Evolutionary conservation across 2,888 invertebrate genomes (phyloP).

Genomic region (Drosophila sordidapex): DNA sequence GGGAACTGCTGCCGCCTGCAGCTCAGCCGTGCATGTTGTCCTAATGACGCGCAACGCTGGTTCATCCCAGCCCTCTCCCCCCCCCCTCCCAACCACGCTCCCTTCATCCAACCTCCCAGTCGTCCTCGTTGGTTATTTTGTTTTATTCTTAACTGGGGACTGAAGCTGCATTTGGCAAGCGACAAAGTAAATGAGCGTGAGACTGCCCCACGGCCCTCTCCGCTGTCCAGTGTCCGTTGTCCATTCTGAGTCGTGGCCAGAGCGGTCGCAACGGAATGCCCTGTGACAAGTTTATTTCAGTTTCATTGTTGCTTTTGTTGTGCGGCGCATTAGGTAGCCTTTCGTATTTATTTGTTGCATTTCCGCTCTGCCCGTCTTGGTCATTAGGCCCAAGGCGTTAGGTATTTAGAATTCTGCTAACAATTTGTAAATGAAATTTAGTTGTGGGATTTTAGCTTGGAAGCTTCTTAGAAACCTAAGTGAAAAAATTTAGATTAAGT

Average conservation of each 20-base stretch:
- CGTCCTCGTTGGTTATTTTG: conserved; percentile 41
- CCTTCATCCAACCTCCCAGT: neutral
- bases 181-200: conserved; percentile 66
- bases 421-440: conserved; percentile 48
- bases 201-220: conserved; percentile 34
- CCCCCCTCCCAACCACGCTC: neutral
- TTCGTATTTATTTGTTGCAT: conserved; percentile 72
- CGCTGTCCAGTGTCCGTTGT: conserved; percentile 11
- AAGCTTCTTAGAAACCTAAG: neutral
- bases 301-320: conserved; percentile 33
- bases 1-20: conserved; percentile 33
- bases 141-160: conserved; percentile 35
- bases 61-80: conserved; percentile 19
- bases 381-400: conserved; percentile 63
- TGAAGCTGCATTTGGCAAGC: conserved; percentile 52
- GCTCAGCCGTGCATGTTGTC: conserved; percentile 66
- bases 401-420: conserved; percentile 46
- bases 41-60: conserved; percentile 73
- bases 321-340: conserved; percentile 59
- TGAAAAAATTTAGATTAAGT: neutral
- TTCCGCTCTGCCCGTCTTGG: conserved; percentile 62
- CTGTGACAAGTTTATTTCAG: conserved; percentile 74
- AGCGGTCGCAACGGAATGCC: conserved; percentile 18
- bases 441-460: neutral
- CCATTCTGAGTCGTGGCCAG: conserved; percentile 9